phyloP scores from a whole-genome alignment of 2,888 invertebrate species.

The Serripes groenlandicus region DNA sequence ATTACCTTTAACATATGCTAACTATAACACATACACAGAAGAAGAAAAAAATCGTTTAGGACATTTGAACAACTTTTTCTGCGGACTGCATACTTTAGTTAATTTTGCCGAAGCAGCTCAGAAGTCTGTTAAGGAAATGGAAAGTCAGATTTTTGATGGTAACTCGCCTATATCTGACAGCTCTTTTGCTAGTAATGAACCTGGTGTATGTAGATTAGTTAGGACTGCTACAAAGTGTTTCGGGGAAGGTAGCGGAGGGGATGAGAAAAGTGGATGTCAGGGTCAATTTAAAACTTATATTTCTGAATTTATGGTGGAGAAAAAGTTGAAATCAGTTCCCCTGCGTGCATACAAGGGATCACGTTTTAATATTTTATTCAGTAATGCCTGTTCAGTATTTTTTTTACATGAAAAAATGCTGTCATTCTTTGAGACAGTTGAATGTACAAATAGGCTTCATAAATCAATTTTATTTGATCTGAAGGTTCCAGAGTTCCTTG shows the following conservation, averaged over 20 bases:
- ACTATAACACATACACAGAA: conserved; percentile 46
- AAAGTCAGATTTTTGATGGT: conserved; percentile 24
- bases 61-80: conserved; percentile 45
- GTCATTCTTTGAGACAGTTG: conserved; percentile 21
- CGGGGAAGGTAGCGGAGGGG: conserved; percentile 35
- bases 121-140: conserved; percentile 40
- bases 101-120: conserved; percentile 55
- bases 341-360: conserved; percentile 29
- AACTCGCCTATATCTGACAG: conserved; percentile 25
- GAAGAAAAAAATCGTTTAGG: conserved; percentile 21
- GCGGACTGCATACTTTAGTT: conserved; percentile 55
- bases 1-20: conserved; percentile 37
- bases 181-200: conserved; percentile 24
- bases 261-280: conserved; percentile 54
- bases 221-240: conserved; percentile 47
- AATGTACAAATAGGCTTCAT: conserved; percentile 3
- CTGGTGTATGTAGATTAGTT: conserved; percentile 44
- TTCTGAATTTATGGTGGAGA: conserved; percentile 21
- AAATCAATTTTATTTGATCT: conserved; percentile 17
- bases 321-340: conserved; percentile 33
- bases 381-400: conserved; percentile 31
- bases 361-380: conserved; percentile 41
- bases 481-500: conserved; percentile 32
- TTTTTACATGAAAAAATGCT: conserved; percentile 25
- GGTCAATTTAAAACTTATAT: conserved; percentile 32